Evolutionary conservation across 2,888 invertebrate species (phyloP).

Genomic region (Chymomyza caudatula): DNA sequence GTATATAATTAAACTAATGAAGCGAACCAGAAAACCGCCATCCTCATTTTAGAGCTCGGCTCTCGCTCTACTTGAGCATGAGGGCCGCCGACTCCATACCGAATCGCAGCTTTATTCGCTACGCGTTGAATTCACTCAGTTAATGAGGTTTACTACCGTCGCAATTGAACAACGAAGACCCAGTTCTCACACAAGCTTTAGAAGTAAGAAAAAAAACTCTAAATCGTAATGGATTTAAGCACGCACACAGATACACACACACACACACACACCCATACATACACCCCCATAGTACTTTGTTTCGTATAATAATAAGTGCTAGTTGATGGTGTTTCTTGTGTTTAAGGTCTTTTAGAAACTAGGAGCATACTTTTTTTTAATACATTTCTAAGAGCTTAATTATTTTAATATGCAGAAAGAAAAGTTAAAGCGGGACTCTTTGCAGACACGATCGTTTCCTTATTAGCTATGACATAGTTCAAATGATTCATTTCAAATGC

Average conservation of each 20-base stretch:
- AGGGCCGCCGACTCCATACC: conserved; percentile 16
- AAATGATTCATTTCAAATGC: no score
- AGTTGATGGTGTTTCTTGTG: not conserved
- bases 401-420: not conserved
- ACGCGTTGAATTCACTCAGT: conserved; percentile 42
- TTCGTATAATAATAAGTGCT: not conserved
- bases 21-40: conserved; percentile 41
- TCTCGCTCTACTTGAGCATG: conserved; percentile 13
- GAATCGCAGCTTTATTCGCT: conserved; percentile 6
- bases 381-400: not conserved
- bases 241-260: conserved; percentile 50
- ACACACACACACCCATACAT: not conserved
- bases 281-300: not conserved
- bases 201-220: conserved; percentile 46
- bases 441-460: not conserved
- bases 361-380: not conserved
- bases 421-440: not conserved
- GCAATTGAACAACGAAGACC: conserved; percentile 47
- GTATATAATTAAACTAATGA: conserved; percentile 60
- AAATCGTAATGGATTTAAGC: conserved; percentile 69
- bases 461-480: not conserved
- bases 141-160: conserved; percentile 62
- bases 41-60: conserved; percentile 10
- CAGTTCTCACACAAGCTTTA: conserved; percentile 70
- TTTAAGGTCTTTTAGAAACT: not conserved